These are phyloP conservation scores for Tethea ocularis DNA, from an alignment of 2,888 invertebrate species.

Conservation along the genomic window DNA sequence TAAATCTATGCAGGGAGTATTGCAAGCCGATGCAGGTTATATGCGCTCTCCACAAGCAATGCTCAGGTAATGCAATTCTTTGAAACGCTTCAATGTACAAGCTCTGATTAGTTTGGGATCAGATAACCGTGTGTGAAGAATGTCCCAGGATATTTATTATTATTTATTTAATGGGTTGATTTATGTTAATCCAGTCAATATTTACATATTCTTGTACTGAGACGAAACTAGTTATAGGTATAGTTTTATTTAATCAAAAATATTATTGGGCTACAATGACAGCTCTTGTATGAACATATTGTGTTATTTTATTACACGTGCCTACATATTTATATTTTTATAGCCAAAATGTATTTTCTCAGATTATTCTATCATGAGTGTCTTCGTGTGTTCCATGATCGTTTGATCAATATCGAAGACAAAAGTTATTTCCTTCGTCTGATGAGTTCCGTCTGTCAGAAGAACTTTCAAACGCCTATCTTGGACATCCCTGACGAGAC, in stretches of 20 bases:
- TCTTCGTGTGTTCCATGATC: constrained; percentile 95
- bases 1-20: constrained; percentile 94
- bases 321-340: constrained; percentile 9
- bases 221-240: neutral
- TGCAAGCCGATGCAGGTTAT: constrained; percentile 90
- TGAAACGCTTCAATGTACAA: too few relatives aligned
- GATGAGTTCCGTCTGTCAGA: constrained; percentile 86
- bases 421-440: constrained; percentile 90
- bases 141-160: too few relatives aligned
- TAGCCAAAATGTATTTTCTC: constrained; percentile 24
- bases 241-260: neutral
- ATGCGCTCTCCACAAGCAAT: constrained; percentile 87
- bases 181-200: too few relatives aligned
- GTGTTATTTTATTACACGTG: neutral
- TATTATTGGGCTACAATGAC: neutral
- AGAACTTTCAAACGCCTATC: constrained; percentile 85
- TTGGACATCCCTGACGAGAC: constrained; percentile 84
- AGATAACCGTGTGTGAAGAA: too few relatives aligned
- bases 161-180: too few relatives aligned
- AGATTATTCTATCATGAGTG: constrained; percentile 97
- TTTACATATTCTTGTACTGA: neutral
- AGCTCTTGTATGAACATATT: neutral
- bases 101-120: too few relatives aligned
- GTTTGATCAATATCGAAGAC: constrained; percentile 92
- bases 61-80: constrained; percentile 81